A percentile compares a stretch with the other conserved stretches of the same genome.
Conservation (phyloP, 2,113 vertebrate genomes). For the Leucoraja erinaceus region DNA sequence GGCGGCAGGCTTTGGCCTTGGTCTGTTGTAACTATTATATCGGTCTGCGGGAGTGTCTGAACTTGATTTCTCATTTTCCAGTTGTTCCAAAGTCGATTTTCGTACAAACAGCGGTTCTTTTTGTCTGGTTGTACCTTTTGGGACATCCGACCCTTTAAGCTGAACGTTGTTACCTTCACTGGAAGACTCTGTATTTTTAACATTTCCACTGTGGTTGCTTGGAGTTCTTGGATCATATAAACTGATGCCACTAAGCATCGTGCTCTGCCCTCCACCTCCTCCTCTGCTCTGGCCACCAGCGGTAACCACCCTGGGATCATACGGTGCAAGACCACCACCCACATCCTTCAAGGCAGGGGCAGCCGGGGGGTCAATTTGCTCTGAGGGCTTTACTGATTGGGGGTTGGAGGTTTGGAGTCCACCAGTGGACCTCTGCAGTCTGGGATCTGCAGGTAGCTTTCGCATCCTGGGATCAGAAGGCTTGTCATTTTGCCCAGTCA, state of each 20-base stretch:
- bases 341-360: conserved; percentile 15
- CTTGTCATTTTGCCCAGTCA: conserved; percentile 55
- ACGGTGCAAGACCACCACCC: conserved; percentile 62
- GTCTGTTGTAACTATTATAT: conserved; percentile 89
- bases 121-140: conserved; percentile 49
- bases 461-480: conserved; percentile 75
- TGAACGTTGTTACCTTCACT: conserved; percentile 44
- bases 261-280: conserved; percentile 61
- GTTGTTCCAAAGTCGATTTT: conserved; percentile 78
- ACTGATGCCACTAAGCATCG: conserved; percentile 80
- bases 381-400: neutral
- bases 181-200: conserved; percentile 41
- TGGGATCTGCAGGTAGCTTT: conserved; percentile 65
- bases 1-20: conserved; percentile 53
- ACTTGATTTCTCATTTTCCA: conserved; percentile 58
- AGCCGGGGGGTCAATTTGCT: conserved; percentile 22
- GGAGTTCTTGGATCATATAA: conserved; percentile 81
- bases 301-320: conserved; percentile 75
- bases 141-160: conserved; percentile 48
- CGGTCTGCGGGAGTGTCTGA: conserved; percentile 60
- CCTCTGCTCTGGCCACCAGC: conserved; percentile 53
- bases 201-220: conserved; percentile 46
- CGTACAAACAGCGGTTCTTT: conserved; percentile 82
- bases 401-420: neutral
- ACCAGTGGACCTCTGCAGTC: conserved; percentile 60